These are phyloP conservation scores for Falcaria lacertinaria DNA, from an alignment of 2,888 invertebrate genomes.

Conservation along the genomic window DNA sequence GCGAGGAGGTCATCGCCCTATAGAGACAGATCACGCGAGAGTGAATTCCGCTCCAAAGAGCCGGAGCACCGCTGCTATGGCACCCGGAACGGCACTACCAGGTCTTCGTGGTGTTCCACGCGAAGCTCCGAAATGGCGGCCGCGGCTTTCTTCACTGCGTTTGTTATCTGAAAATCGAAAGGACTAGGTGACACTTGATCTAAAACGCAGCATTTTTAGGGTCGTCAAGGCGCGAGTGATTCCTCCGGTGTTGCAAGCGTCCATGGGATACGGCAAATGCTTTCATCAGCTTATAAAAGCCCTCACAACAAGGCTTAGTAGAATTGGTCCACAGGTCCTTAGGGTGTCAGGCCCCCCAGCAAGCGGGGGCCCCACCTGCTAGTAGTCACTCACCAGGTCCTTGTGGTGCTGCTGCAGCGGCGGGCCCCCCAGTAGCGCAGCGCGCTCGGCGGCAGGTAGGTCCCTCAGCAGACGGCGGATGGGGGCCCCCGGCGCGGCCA, in stretches of 20 bases:
- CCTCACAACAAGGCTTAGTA: no score
- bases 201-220: no score
- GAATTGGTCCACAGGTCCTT: no score
- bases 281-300: no score
- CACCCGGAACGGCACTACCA: slow-evolving; percentile 93
- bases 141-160: slow-evolving; percentile 84
- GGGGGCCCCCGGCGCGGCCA: slow-evolving; percentile 53
- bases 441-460: slow-evolving; percentile 86
- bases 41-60: slow-evolving; percentile 5
- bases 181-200: background rate
- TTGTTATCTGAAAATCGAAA: slow-evolving; percentile 81
- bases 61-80: slow-evolving; percentile 71
- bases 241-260: no score
- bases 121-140: slow-evolving; percentile 88
- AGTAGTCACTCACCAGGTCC: slow-evolving; percentile 85
- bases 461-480: slow-evolving; percentile 52
- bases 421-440: slow-evolving; percentile 75
- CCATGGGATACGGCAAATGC: no score
- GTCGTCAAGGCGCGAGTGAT: no score
- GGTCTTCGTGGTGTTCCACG: slow-evolving; percentile 92
- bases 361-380: no score
- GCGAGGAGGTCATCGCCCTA: background rate
- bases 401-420: slow-evolving; percentile 82
- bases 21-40: background rate
- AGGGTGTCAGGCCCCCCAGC: no score